These are phyloP conservation scores for Onychostruthus taczanowskii DNA, from an alignment of 2,113 vertebrate species.

Conservation along the genomic window DNA sequence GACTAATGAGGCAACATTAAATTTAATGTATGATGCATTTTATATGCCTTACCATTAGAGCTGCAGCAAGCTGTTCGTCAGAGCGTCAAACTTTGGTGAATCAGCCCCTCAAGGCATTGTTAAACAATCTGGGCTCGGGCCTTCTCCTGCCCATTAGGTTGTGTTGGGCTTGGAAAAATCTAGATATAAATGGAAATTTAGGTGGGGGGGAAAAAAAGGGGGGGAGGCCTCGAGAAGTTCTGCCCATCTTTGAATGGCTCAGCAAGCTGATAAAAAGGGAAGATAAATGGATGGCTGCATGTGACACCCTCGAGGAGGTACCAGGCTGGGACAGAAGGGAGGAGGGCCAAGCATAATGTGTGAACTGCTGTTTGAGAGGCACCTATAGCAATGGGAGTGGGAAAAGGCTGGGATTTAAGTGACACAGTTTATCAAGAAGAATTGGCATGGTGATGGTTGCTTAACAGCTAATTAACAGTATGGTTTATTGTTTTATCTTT, in stretches of 20 bases:
- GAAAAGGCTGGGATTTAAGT: neutral
- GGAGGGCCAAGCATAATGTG: neutral
- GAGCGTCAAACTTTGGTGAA: constrained; percentile 66
- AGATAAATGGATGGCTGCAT: neutral
- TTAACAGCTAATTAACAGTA: neutral
- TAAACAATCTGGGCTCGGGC: constrained; percentile 38
- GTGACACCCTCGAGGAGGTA: neutral
- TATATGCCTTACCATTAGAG: constrained; percentile 75
- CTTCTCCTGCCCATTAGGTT: constrained; percentile 28
- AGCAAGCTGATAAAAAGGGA: neutral
- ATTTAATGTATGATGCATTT: constrained; percentile 81
- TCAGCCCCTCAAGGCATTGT: constrained; percentile 64
- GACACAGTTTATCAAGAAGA: neutral
- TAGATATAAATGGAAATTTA: neutral
- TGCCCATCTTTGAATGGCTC: neutral
- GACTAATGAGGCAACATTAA: constrained; percentile 82
- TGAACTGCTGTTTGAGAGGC: neutral
- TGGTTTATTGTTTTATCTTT: neutral
- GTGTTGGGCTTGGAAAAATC: constrained; percentile 21
- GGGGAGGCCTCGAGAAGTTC: neutral
- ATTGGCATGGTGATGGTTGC: rapidly evolving
- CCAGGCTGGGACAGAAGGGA: neutral
- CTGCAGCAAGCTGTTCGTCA: constrained; percentile 74
- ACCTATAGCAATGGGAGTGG: rapidly evolving
- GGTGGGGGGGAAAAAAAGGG: too few relatives aligned